Base-by-base conservation (phyloP, 2,888 invertebrate species). In the Drosophila lacicola region DNA sequence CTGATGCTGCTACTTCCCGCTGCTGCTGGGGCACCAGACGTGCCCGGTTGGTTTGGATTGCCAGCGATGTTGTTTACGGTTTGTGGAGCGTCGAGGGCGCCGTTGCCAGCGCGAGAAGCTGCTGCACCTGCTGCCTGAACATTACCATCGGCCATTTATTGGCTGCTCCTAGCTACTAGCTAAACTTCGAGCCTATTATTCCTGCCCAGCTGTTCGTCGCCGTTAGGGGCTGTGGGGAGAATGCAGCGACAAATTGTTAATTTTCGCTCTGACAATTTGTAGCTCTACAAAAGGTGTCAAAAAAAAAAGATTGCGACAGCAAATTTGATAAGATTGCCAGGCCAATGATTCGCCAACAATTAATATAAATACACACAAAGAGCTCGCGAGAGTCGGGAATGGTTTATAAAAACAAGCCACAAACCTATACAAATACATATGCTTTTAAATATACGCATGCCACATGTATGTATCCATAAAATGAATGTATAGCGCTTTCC, bases 101-200 rank as follows among this genome's bases (percentile, higher is more conserved):
- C 68, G 56, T 42, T 77, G 51, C 66, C 75, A 78, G 78, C 69
- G 72, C 84, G 82, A 79, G 90, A 89, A 87, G 90, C 84, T 82
- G 90, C 84, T 82, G 89, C 90, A 83, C 88, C 82, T 78, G 85
- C 80, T 81, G 88, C 70, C 81, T 82, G 80, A 74, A 85, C 88
- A 89, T 90, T 90, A 70, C 90, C 90, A 89, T 91, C 90, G 78
- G 91, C 91, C 91, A 91, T 91, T 90, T 90, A 87, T 68, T 49
- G 51, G 76, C 44, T 70, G 67, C 64, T 67, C 51, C 74, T 69
- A 63, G 56, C 69, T 67, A 58, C 67, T 70, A 34, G 75, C 45
- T 71, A 37, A 29, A 14, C 50, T 64, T 53, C 29, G 36, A 70
- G 74, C 50, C 74, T 58, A 36, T 39, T 65, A 42, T 41, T 65